Base-by-base conservation (phyloP, 2,113 vertebrate species). In the Paradisaea rubra region DNA sequence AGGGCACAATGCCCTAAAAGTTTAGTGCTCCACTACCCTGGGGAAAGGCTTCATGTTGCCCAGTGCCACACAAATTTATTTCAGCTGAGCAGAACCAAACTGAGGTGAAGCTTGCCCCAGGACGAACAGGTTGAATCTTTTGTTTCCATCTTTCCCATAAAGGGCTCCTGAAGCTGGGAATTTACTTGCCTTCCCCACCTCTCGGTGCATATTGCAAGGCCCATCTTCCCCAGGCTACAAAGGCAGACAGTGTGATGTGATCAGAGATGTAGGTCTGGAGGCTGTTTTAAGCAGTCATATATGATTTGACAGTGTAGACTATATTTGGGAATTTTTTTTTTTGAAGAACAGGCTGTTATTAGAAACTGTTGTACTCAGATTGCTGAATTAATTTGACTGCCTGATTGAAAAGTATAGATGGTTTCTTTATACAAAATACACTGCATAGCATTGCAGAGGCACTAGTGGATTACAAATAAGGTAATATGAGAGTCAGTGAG, bases 1-100 rank as follows among this genome's bases (percentile, higher is more conserved):
- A 85, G 15, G 31, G 42, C 30, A 41, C 13, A 65, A 31, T 0
- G 0, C 13, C 18, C 54, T 54, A 27, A 49, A 77, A n/a, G 6
- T 53, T 6, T 27, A 31, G 45, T 79, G 37, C 15, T 21, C 13
- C 20, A 1, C 16, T 85, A 7, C 11, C 41, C 18, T 47, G 61
- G n/a, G 45, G 53, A n/a, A 78, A 57, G 25, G 22, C 47, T 81
- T 81, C 3, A 6, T 9, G 6, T 27, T 31, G 6, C 27, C 6
- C 52, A 7, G 0, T 24, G n/a, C 27, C 18, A 7, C 28, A 11
- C 0, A 3, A 20, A 33, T 81, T 11, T 42, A 42, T 81, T 87
- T 82, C n/a, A 88, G 37, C 52, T 70, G 54, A 80, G 42, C 42
- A 65, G 33, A 76, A 42, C 20, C 57, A 54, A 61, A 69, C 11